Percentiles rank a stretch among this genome's conserved stretches.
These are phyloP conservation scores for Monoplex corrugatus DNA, from an alignment of 2,888 invertebrate species.

Conservation along the genomic window DNA sequence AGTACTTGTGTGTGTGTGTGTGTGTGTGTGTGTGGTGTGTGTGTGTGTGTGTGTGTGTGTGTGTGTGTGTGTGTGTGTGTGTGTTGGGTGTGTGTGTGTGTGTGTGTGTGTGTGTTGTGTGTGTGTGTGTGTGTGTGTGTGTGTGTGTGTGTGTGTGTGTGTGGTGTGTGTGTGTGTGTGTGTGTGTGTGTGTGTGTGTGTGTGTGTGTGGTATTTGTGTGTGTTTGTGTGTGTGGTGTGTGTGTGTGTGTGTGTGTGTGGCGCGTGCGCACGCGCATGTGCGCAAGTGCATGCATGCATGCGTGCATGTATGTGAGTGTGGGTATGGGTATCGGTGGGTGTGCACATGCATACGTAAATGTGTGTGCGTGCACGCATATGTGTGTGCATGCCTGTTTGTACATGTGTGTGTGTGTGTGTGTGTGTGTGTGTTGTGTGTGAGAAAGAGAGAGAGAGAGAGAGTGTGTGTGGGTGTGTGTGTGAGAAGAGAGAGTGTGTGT, in stretches of 20 bases:
- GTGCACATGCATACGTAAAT: not conserved
- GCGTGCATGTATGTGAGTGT: too few relatives aligned
- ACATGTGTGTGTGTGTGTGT: not conserved
- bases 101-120: too few relatives aligned
- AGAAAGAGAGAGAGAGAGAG: too few relatives aligned
- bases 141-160: not conserved
- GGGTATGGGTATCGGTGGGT: too few relatives aligned
- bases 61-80: constrained; percentile 1
- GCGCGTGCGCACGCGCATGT: not conserved
- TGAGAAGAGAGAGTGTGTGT: too few relatives aligned
- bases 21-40: not conserved
- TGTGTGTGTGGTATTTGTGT: not conserved
- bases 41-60: not conserved
- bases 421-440: not conserved
- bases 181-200: not conserved
- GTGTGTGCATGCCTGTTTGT: too few relatives aligned
- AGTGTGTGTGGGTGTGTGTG: not conserved
- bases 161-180: constrained; percentile 12
- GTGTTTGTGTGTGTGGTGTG: not conserved
- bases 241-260: constrained; percentile 23
- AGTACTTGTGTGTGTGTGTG: not conserved
- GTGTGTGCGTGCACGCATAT: not conserved
- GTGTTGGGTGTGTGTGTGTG: too few relatives aligned
- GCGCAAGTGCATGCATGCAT: not conserved
- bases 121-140: not conserved